Base-by-base conservation (phyloP, 2,888 invertebrate species). In the Amaurobius ferox region DNA sequence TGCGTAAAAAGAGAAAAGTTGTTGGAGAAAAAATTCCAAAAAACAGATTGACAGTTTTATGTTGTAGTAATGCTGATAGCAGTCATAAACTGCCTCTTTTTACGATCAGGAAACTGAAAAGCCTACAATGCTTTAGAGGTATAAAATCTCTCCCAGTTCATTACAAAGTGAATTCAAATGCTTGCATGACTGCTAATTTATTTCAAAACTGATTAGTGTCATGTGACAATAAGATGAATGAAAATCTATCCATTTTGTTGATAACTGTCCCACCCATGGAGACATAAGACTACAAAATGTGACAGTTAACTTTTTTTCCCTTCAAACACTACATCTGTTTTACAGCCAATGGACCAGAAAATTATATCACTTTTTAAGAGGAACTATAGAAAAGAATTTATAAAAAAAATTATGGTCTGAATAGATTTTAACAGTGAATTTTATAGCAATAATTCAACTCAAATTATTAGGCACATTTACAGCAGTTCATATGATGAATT, bases 211-310 rank as follows among this genome's bases (percentile, higher is more conserved):
- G 26, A 26, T 23, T 61, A 61, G 26, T 61, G 61, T 23, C 61
- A 61, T 61, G 19, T 61, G 61, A 61, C 61, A 23, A 61, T 61
- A 26, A 61, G 26, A 61, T 61, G 26, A 61, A 5, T 61, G 61
- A 61, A 61, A 61, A 28, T 3, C 61, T 61, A 61, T 61, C n/a
- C 61, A 23, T 61, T 61, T n/a, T n/a, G n/a, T n/a, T n/a, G n/a
- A n/a, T n/a, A n/a, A n/a, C n/a, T n/a, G n/a, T n/a, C n/a, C n/a
- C n/a, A n/a, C n/a, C n/a, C n/a, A n/a, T n/a, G n/a, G n/a, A n/a
- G n/a, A n/a, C n/a, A n/a, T n/a, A n/a, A n/a, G n/a, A n/a, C n/a
- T n/a, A n/a, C n/a, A n/a, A n/a, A n/a, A n/a, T n/a, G n/a, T n/a
- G n/a, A n/a, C n/a, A n/a, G n/a, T n/a, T n/a, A n/a, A n/a, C n/a